These are phyloP conservation scores for Tauraco hartlaubi DNA, from an alignment of 2,797 vertebrate species.

Conservation along the genomic window DNA sequence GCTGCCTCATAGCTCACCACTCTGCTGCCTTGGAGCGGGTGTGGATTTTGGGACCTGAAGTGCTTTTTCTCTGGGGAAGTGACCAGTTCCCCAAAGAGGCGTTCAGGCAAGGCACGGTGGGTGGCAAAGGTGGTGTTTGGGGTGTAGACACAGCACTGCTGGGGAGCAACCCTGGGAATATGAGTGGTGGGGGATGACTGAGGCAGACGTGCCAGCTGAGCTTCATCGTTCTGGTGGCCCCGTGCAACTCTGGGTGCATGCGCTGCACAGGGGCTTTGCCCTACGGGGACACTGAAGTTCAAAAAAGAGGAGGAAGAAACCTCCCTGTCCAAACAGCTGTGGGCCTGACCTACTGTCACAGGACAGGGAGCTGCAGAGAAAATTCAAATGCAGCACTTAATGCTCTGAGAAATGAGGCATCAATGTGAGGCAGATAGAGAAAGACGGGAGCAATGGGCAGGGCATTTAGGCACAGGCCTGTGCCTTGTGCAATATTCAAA, in stretches of 20 bases:
- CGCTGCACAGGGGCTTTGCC: fast-evolving
- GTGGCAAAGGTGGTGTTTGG: neutral
- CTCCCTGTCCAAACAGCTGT: neutral
- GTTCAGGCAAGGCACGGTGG: neutral
- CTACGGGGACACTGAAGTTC: fast-evolving
- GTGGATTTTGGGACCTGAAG: neutral
- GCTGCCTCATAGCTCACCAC: neutral
- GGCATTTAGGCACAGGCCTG: neutral
- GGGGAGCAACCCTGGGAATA: neutral
- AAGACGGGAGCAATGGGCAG: neutral
- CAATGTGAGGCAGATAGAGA: neutral
- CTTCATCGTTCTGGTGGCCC: neutral
- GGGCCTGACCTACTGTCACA: neutral
- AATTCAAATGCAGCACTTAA: neutral
- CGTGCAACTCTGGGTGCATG: too few relatives aligned
- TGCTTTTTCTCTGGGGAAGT: neutral
- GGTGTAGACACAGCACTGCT: neutral
- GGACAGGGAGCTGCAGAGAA: neutral
- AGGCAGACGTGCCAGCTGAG: neutral
- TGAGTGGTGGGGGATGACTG: too few relatives aligned
- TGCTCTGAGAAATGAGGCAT: neutral
- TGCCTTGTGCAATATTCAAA: neutral
- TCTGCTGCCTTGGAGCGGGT: neutral
- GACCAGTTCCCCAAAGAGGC: neutral
- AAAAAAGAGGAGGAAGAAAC: neutral